Evolutionary conservation across 2,888 invertebrate species (phyloP), one percentile per base, ranked within the genome.

Genomic region (Drosophila anomalata): DNA sequence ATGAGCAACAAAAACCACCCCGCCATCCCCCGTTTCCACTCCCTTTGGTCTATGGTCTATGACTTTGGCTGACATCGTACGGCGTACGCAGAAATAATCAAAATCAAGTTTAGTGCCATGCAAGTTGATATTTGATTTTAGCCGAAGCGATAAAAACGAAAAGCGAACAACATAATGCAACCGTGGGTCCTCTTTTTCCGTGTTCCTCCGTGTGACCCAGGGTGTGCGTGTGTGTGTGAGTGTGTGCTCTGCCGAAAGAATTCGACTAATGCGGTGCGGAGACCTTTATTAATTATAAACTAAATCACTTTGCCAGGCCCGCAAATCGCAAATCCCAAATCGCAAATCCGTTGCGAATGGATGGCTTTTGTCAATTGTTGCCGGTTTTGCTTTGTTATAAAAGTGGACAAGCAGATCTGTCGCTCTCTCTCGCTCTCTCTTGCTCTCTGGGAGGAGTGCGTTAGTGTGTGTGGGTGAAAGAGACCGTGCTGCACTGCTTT

Each of bases 401-500:
- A 59, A 69, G 53, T 61, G 41, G 47, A n/a, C 65, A 31, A 29
- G 36, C 68, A 42, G 41, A 42, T 46, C 68, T 52, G 14, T 67
- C 50, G 20, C 22, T 22, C 67, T 72, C 63, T 41, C 26, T 29
- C 63, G 22, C 29, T 22, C 67, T 54, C 63, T 50, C 20, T 29
- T 9, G 6, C 33, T 29, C n/a, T 46, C 17, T 51, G 31, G 29
- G 26, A 33, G 48, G 20, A 36, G 22, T 63, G 29, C 26, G 29
- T 44, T 31, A 24, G 53, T 58, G 26, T 17, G 31, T 33, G 48
- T 29, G 53, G 55, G 41, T 55, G 62, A 56, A 48, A 26, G 46
- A 51, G 73, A 71, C 51, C 47, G 41, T 63, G 55, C 73, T 79
- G 82, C 82, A 78, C 59, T 81, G 79, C 82, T 87, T 87, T 81